Percentiles rank a stretch among this genome's conserved stretches.
Conservation (phyloP, 2,888 invertebrate genomes). For the Acanthacorydalis orientalis region DNA sequence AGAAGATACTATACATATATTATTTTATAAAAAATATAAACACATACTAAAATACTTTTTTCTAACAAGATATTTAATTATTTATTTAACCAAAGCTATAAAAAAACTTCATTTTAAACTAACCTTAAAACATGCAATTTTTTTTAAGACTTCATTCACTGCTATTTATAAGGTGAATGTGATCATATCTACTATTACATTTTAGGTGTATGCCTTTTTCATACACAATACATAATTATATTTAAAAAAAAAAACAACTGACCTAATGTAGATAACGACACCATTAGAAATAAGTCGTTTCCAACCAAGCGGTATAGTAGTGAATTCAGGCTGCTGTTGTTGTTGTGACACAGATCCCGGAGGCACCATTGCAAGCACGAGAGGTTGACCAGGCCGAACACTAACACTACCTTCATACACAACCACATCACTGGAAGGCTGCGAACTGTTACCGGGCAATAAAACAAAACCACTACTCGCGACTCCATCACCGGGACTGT, state of each 20-base stretch:
- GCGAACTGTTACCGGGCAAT: slow-evolving; percentile 8
- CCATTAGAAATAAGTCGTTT: slow-evolving; percentile 54
- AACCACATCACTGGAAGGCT: slow-evolving; percentile 10
- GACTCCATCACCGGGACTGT: slow-evolving; percentile 17
- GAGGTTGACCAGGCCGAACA: slow-evolving; percentile 17
- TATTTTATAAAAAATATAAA: too few species aligned
- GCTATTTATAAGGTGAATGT: too few species aligned
- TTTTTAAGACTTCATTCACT: too few species aligned
- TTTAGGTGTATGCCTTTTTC: too few species aligned
- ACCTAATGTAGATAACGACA: slow-evolving; percentile 64
- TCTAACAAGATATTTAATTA: too few species aligned
- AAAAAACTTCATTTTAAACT: too few species aligned
- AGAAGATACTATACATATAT: too few species aligned
- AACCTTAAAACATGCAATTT: too few species aligned
- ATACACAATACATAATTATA: neutral
- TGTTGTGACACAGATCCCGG: slow-evolving; percentile 13
- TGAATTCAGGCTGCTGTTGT: slow-evolving; percentile 17
- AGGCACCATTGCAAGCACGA: slow-evolving; percentile 22
- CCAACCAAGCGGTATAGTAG: slow-evolving; percentile 59
- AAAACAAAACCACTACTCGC: slow-evolving; percentile 10
- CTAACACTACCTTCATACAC: slow-evolving; percentile 28
- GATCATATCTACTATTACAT: too few species aligned
- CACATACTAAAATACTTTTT: too few species aligned
- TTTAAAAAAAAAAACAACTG: slow-evolving; percentile 16
- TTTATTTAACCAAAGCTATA: too few species aligned